Evolutionary conservation across 2,888 invertebrate genomes (phyloP), one percentile per base, ranked within the genome.

Genomic region (Busseola fusca): DNA sequence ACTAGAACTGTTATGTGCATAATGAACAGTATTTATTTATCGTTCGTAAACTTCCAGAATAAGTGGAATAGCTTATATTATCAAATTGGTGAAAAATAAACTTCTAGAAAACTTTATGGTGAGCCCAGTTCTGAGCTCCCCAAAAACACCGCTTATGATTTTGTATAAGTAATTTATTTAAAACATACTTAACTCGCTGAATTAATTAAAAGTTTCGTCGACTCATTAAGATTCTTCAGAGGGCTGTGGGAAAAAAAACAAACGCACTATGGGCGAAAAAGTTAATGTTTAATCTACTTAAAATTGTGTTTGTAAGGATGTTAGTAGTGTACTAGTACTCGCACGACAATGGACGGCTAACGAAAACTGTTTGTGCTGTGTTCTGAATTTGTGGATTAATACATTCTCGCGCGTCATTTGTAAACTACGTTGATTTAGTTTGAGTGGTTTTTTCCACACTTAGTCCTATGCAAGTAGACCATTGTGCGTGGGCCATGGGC

Each of bases 181-280:
- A 91, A 92, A 88, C 89, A 89, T 89, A 88, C 87, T 89, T 88
- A 89, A 88, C 87, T 88, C 88, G 88, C 87, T 87, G 91, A 91
- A 91, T 93, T 93, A 91, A 93, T 93, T 93, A 93, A 92, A 93
- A 94, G 89, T 93, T 93, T 86, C 64, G 78, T 79, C 71, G 87
- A 86, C 88, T 92, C 91, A 89, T 93, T 93, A 92, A 91, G 89
- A 93, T 91, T 89, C 87, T 87, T 74, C 78, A 71, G 84, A 79
- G 81, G 80, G 82, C 83, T 82, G 84, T 81, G 74, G 64, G 75
- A 70, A 72, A 86, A 86, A 84, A 86, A 87, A 72, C 72, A 78
- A 75, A 76, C 70, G 73, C 76, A 65, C 72, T 74, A 76, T 75
- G 70, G 68, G 74, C 63, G 74, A 72, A 74, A 83, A 88, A 88